A percentile compares a stretch with the other conserved stretches of the same genome.
phyloP scores from a whole-genome alignment of 1,140 invertebrate species.

The Neoseiulus cucumeris region DNA sequence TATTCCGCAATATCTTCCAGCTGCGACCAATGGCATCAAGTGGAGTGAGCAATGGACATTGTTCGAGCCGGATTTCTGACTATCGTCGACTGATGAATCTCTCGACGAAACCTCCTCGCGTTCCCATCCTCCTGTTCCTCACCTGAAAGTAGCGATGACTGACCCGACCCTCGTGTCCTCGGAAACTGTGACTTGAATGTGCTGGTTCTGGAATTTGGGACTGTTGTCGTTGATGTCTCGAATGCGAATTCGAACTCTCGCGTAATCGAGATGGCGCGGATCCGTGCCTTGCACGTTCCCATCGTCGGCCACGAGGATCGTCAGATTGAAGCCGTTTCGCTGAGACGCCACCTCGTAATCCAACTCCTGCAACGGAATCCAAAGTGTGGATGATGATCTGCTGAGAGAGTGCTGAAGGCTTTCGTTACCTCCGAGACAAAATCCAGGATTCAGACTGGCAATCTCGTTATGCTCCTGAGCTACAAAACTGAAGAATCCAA shows the following conservation, averaged over 20 bases:
- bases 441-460: too few species aligned
- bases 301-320: constrained; percentile 61
- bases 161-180: constrained; percentile 75
- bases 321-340: constrained; percentile 75
- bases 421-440: too few species aligned
- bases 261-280: constrained; percentile 56
- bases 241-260: constrained; percentile 74
- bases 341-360: constrained; percentile 78
- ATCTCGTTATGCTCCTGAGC: too few species aligned
- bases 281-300: neutral
- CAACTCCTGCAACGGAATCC: constrained; percentile 40
- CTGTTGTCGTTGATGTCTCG: constrained; percentile 86
- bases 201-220: constrained; percentile 68
- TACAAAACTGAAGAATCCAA: too few species aligned
- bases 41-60: too few species aligned
- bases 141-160: constrained; percentile 60
- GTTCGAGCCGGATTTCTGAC: too few species aligned
- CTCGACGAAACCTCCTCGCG: too few species aligned
- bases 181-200: constrained; percentile 69
- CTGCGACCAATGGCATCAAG: too few species aligned
- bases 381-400: neutral
- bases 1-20: too few species aligned
- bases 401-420: too few species aligned
- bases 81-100: too few species aligned
- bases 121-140: neutral